Conservation (phyloP, 2,797 vertebrate genomes). For the Enteromius argenteus region DNA sequence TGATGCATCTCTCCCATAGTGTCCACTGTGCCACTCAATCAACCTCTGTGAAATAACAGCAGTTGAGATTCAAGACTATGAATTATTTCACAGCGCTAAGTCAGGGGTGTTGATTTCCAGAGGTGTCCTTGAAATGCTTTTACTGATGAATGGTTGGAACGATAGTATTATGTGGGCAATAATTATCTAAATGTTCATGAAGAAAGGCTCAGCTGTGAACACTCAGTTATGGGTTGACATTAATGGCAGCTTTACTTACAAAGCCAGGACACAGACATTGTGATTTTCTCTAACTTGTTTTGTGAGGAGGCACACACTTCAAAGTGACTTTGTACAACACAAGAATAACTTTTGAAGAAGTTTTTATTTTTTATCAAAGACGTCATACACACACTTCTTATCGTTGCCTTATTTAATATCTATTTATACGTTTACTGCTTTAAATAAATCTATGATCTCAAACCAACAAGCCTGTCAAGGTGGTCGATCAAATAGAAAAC, state of each 20-base stretch:
- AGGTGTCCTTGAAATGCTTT: slow-evolving; percentile 7
- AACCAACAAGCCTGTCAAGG: not conserved
- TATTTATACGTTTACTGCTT: slow-evolving; percentile 25
- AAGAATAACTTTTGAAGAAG: slow-evolving; percentile 5
- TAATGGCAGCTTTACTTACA: slow-evolving; percentile 21
- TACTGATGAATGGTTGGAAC: slow-evolving; percentile 4
- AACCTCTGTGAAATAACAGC: slow-evolving; percentile 10
- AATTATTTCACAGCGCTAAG: slow-evolving; percentile 16
- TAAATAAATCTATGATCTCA: slow-evolving; percentile 8
- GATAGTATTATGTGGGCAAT: slow-evolving; percentile 13
- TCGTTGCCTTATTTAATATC: not conserved
- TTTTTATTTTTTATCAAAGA: not conserved
- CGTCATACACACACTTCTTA: not conserved
- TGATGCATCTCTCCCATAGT: not conserved
- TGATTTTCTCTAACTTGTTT: not conserved
- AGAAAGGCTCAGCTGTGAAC: slow-evolving; percentile 13
- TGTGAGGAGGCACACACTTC: not conserved
- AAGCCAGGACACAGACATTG: not conserved
- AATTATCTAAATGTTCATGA: slow-evolving; percentile 37
- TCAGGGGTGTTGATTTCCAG: slow-evolving; percentile 24
- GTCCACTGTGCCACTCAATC: not conserved
- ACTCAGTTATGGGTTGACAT: slow-evolving; percentile 7
- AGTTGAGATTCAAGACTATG: slow-evolving; percentile 31
- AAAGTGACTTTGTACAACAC: slow-evolving; percentile 9
- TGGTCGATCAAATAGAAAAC: slow-evolving; percentile 13